Conservation (phyloP, 1,140 invertebrate species). For the Apis florea region DNA sequence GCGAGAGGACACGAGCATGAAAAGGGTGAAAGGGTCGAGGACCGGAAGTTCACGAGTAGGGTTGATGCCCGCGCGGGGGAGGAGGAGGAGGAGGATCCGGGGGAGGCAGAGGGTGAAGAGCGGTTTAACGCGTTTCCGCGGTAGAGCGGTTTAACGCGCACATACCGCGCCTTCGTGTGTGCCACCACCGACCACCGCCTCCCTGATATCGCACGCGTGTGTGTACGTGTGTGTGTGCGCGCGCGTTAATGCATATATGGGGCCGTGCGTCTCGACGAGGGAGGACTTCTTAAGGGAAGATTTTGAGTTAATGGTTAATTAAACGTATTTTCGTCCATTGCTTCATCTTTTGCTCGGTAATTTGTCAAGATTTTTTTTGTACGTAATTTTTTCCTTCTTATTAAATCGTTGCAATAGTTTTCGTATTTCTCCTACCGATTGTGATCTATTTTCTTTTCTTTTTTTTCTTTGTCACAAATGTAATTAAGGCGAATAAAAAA, state of each 20-base stretch:
- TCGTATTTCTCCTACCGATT: too few relatives aligned
- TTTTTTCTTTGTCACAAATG: too few relatives aligned
- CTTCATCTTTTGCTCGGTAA: background rate
- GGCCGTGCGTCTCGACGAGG: background rate
- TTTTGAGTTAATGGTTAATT: background rate
- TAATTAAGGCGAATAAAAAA: too few relatives aligned
- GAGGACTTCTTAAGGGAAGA: background rate
- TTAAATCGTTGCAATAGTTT: too few relatives aligned
- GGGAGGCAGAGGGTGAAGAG: conserved; percentile 47
- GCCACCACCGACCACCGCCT: background rate
- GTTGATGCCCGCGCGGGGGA: conserved; percentile 50
- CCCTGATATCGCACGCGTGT: background rate
- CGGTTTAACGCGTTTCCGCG: conserved; percentile 66
- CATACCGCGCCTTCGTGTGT: conserved; percentile 25
- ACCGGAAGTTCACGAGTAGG: conserved; percentile 64
- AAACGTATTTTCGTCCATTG: background rate
- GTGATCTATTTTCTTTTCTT: too few relatives aligned
- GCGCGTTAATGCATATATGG: too few relatives aligned
- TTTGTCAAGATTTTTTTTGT: background rate
- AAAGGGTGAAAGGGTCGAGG: conserved; percentile 66
- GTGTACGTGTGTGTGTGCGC: conserved; percentile 24
- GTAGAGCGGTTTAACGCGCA: conserved; percentile 64
- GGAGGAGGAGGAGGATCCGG: background rate
- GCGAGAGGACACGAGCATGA: conserved; percentile 64
- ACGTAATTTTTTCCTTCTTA: too few relatives aligned